Base-by-base conservation (phyloP, 2,113 vertebrate genomes). In the Lichenostomus cassidix region DNA sequence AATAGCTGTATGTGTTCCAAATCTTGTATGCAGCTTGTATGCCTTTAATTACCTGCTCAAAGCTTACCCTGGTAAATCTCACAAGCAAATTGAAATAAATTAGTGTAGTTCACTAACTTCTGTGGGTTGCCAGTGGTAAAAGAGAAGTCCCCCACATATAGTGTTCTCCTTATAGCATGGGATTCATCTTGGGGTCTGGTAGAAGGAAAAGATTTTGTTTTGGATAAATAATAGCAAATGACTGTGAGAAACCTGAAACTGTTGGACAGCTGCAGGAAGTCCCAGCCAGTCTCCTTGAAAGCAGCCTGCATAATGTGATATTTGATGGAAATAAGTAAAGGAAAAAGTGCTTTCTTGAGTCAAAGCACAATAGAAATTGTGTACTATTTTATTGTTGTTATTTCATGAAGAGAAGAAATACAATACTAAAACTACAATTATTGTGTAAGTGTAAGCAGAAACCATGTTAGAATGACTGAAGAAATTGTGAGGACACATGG, bases 391-490 rank as follows among this genome's bases (percentile, higher is more conserved):
- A 31, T 28, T 41, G 4, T 11, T 81, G 21, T 3, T 35, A 37
- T 81, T 63, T 91, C 28, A 87, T 29, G 3, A 15, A 70, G 6
- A 63, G 14, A 62, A 78, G 13, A 82, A 74, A 67, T 41, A 9
- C 2, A 15, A 15, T 23, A 58, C 4, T 53, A 33, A 89, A 89
- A 83, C 44, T 65, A 15, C 1, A 70, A 15, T 16, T 41, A 7
- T 10, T 77, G 16, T 62, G 49, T 41, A 87, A 62, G 15, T 59
- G 62, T 59, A 78, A 81, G 3, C 12, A 62, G 37, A 89, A 81
- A 27, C 0, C 0, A 0, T 41, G 20, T 63, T 50, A 69, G 4
- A 12, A 59, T 46, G 37, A 37, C 16, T 9, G 46, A 89, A 75
- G 20, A 67, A 71, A 78, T 42, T 82, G 8, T 75, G 18, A 90